A percentile compares a stretch with the other conserved stretches of the same genome.
phyloP scores from a whole-genome alignment of 2,888 invertebrate species.

The Rhabditoides inermis region DNA sequence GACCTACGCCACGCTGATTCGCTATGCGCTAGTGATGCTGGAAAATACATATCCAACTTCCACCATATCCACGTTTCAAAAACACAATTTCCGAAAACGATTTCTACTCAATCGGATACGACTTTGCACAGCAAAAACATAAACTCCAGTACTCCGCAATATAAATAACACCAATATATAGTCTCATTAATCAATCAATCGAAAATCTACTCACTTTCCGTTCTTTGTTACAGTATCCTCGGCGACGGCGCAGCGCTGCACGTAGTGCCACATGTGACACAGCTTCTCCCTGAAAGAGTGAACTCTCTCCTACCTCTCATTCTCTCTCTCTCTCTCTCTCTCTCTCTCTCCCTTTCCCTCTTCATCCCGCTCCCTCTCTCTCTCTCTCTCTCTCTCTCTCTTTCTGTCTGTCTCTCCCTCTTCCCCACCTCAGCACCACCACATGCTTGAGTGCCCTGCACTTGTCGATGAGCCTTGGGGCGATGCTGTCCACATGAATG shows the following conservation, averaged over 20 bases:
- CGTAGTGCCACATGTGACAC: slow-evolving; percentile 58
- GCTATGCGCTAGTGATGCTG: too few relatives aligned
- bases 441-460: slow-evolving; percentile 14
- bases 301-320: neutral
- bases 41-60: too few relatives aligned
- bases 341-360: slow-evolving; percentile 1
- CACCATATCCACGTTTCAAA: too few relatives aligned
- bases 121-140: too few relatives aligned
- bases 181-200: too few relatives aligned
- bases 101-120: too few relatives aligned
- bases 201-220: slow-evolving; percentile 25
- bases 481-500: slow-evolving; percentile 10
- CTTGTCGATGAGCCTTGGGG: slow-evolving; percentile 13
- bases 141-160: too few relatives aligned
- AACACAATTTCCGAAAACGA: too few relatives aligned
- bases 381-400: neutral
- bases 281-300: neutral
- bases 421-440: slow-evolving; percentile 53
- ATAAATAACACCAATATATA: too few relatives aligned
- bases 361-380: neutral
- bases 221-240: slow-evolving; percentile 26
- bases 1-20: too few relatives aligned
- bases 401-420: neutral
- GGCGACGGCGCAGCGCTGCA: slow-evolving; percentile 66
- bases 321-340: neutral